Base-by-base conservation (phyloP, 2,113 vertebrate species). In the Capricornis sumatraensis region DNA sequence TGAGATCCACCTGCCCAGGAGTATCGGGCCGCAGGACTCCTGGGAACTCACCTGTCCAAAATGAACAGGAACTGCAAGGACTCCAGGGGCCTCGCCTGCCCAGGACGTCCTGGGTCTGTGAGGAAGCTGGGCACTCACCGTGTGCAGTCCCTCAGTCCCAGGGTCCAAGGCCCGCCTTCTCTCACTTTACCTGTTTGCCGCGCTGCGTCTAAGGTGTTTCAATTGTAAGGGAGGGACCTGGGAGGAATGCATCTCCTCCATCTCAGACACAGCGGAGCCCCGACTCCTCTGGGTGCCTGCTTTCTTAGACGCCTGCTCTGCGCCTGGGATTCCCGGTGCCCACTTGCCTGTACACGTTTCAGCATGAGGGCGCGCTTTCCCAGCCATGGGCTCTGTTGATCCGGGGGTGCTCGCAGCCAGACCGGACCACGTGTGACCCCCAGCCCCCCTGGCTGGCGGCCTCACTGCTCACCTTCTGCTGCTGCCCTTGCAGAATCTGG, bases 221-320 rank as follows among this genome's bases (percentile, higher is more conserved):
- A 0, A 0, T 14, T 45, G 17, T n/a, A 79, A 64, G 36, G 43
- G 43, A 7, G 27, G 76, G 13, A 4, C 45, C n/a, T 7, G 43
- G 6, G 45, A 62, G 62, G 87, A n/a, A 27, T 0, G 27, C 14
- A 2, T 15, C 17, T 8, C 3, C 50, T 28, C 25, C 7, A 2
- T 15, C 13, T 62, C 60, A 30, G 60, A 62, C 28, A 30, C 13
- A 6, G 13, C 1, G 6, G 23, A 7, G n/a, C n/a, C n/a, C n/a
- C 4, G 9, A 3, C 3, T 16, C 30, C 0, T 15, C 10, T 0
- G 10, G 4, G 15, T 1, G 36, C 2, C 5, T 0, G 7, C 43
- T 17, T 40, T n/a, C 57, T 53, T 43, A 10, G 12, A 19, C 0
- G 3, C 52, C 13, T 2, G 6, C 17, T 27, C 53, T 14, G 8